Evolutionary conservation across 35 echinoderm and acorn worm species (phyloP), one percentile per base, ranked within the genome.

Genomic region (Apostichopus californicus): DNA sequence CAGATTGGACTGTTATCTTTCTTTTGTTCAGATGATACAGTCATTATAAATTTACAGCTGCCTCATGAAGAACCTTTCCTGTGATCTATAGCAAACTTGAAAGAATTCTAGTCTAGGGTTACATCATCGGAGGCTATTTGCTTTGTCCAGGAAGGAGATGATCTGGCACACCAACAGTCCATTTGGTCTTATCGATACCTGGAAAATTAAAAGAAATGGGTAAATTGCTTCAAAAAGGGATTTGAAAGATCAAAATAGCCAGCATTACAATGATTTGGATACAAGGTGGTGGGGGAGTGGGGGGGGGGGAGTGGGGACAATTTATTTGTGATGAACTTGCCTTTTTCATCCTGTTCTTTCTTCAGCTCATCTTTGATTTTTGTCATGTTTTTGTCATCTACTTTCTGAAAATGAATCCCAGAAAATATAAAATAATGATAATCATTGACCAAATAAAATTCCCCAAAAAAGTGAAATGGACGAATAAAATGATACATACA

Each of bases 301-400:
- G 34, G 34, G 3, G 34, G 34, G 34, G 34, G 34, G 3, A 46
- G 34, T 3, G 34, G 34, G 34, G 34, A 46, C 0, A 46, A 46
- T 46, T 46, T 46, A 46, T 46, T 22, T 79, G 9, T 25, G 9
- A 54, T 68, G n/a, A 5, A 78, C 90, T 80, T 72, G 71, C 91
- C 91, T 84, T 92, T 92, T 68, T 63, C 79, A n/a, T 92, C 28
- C 1, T 83, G 78, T 85, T 92, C 80, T 23, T 83, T 71, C 46
- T 92, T 81, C 59, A 92, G 58, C 61, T 85, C 59, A 7, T 85
- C 66, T 28, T 83, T 18, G 23, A 92, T 92, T 68, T 55, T 64
- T 7, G 81, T 82, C 52, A 92, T 83, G 8, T 63, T 83, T 54
- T 68, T 57, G 54, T 92, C 66, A 52, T 92, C 91, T 14, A 58